These are phyloP conservation scores for Semaprochilodus insignis DNA, from an alignment of 2,797 vertebrate genomes.

Conservation along the genomic window DNA sequence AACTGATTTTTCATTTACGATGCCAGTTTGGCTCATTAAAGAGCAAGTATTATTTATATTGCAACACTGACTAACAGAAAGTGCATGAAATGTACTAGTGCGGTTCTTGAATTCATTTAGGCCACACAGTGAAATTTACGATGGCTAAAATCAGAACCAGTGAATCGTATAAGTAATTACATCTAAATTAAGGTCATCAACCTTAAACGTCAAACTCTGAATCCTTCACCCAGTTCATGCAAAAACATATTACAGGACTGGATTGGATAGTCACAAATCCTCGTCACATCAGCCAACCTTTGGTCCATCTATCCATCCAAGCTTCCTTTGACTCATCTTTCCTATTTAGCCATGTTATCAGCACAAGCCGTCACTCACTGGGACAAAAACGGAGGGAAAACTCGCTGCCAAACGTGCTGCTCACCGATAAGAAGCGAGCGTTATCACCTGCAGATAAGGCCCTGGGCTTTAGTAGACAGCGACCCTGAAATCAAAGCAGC, in stretches of 20 bases:
- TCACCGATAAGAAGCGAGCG: slow-evolving; percentile 46
- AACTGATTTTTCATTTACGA: too few species aligned
- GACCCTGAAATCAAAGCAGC: slow-evolving; percentile 56
- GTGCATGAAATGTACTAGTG: too few species aligned
- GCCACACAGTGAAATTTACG: too few species aligned
- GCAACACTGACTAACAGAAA: too few species aligned
- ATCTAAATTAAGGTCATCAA: too few species aligned
- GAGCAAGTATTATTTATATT: too few species aligned
- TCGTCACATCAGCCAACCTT: background rate
- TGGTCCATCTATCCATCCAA: slow-evolving; percentile 35
- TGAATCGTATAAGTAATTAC: too few species aligned
- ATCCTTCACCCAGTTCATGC: background rate
- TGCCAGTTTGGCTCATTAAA: too few species aligned
- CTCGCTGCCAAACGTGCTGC: slow-evolving; percentile 38
- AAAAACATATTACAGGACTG: too few species aligned
- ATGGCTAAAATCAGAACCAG: too few species aligned
- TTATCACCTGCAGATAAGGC: slow-evolving; percentile 64
- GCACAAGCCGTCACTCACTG: slow-evolving; percentile 31
- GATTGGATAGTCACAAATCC: background rate
- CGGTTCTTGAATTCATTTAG: too few species aligned
- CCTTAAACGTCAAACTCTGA: background rate
- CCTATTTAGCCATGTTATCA: slow-evolving; percentile 45
- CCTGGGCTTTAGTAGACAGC: slow-evolving; percentile 44
- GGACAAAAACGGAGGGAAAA: slow-evolving; percentile 37
- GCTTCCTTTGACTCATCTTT: slow-evolving; percentile 55